Percentiles rank a stretch among this genome's conserved stretches.
Conservation (phyloP, 2,888 invertebrate genomes). For the Eurois occulta region DNA sequence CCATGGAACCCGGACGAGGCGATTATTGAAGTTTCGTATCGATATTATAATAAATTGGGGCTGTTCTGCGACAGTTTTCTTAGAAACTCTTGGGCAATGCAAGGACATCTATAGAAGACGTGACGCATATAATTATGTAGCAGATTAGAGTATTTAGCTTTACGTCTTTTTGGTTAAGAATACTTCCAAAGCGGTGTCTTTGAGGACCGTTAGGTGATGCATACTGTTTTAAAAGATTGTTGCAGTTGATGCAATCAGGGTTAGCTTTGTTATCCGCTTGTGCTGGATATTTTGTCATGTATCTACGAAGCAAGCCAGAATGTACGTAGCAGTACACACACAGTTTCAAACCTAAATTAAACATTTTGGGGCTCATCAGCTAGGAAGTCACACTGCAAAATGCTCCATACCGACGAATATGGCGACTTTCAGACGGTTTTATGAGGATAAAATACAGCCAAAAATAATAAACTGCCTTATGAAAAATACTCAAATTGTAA, state of each 20-base stretch:
- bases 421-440: neutral
- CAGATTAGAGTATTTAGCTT: slow-evolving; percentile 16
- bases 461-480: neutral
- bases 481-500: neutral
- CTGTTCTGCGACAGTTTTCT: slow-evolving; percentile 35
- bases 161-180: neutral
- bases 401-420: neutral
- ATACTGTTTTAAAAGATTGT: neutral
- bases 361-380: neutral
- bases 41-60: slow-evolving; percentile 37
- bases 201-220: slow-evolving; percentile 22
- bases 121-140: slow-evolving; percentile 26
- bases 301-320: neutral
- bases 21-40: slow-evolving; percentile 70
- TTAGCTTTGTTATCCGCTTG: neutral
- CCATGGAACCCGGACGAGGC: slow-evolving; percentile 68
- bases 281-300: neutral
- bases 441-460: neutral
- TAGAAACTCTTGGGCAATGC: slow-evolving; percentile 34
- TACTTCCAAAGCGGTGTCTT: neutral
- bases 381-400: neutral
- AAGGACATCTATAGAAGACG: neutral
- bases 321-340: neutral
- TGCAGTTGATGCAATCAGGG: neutral
- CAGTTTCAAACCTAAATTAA: neutral